Conservation (phyloP, 37 sponge, comb jelly and placozoan genomes). For the Diacarnus erythraeanus region DNA sequence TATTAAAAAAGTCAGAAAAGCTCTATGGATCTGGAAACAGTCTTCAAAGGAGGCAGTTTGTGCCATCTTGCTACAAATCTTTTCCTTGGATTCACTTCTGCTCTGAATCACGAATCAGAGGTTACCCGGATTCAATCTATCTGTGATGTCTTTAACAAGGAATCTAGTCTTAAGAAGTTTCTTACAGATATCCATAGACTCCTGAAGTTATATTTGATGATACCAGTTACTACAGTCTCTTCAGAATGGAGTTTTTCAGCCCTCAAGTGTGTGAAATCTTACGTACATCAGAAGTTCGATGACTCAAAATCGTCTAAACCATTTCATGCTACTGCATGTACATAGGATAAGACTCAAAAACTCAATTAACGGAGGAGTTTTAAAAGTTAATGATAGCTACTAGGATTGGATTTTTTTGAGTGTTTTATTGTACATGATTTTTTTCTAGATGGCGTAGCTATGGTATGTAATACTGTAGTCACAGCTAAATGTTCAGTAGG, state of each 20-base stretch:
- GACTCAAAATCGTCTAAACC: slow-evolving; percentile 36
- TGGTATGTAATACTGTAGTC: too few relatives aligned
- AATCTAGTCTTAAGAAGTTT: background rate
- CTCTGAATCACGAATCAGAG: too few relatives aligned
- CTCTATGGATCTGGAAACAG: background rate
- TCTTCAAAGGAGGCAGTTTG: background rate
- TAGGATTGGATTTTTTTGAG: too few relatives aligned
- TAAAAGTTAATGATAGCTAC: too few relatives aligned
- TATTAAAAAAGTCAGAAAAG: background rate
- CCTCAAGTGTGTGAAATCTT: slow-evolving; percentile 28
- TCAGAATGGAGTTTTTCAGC: slow-evolving; percentile 51
- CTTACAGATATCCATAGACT: slow-evolving; percentile 58
- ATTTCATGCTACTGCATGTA: slow-evolving; percentile 40
- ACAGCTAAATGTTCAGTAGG: too few relatives aligned
- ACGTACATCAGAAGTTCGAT: slow-evolving; percentile 32
- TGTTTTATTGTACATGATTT: too few relatives aligned
- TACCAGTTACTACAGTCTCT: slow-evolving; percentile 55
- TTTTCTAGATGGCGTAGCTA: too few relatives aligned
- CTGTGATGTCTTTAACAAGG: slow-evolving; percentile 33
- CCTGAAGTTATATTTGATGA: slow-evolving; percentile 45
- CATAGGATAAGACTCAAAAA: too few relatives aligned
- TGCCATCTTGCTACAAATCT: slow-evolving; percentile 4
- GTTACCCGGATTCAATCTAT: slow-evolving; percentile 49
- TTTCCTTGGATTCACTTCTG: slow-evolving; percentile 7
- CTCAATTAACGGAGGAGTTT: too few relatives aligned